Conservation (phyloP, 2,888 invertebrate genomes). For the Pomacea canaliculata region DNA sequence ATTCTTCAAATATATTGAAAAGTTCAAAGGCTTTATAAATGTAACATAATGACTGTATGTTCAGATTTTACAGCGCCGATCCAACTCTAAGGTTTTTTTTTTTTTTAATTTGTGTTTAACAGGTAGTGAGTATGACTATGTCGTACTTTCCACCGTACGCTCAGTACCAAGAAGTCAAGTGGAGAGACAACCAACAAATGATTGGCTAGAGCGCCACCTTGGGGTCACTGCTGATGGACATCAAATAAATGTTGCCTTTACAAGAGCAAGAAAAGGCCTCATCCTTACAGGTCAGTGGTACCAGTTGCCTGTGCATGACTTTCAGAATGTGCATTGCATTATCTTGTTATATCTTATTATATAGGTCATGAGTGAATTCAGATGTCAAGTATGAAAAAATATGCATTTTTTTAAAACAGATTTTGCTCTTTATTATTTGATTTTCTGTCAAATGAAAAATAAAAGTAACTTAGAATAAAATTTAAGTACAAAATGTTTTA, state of each 20-base stretch:
- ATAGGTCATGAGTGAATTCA: too few relatives aligned
- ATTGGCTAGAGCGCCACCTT: constrained; percentile 56
- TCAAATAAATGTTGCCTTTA: constrained; percentile 62
- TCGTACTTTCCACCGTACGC: constrained; percentile 62
- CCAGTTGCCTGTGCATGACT: background rate
- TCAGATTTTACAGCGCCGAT: background rate
- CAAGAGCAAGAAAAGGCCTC: constrained; percentile 61
- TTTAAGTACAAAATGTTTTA: too few relatives aligned
- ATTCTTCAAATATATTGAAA: background rate
- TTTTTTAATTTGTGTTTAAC: constrained; percentile 13
- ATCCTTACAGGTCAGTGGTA: constrained; percentile 60
- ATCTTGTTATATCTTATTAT: background rate
- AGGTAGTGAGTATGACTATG: constrained; percentile 65
- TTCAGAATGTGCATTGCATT: background rate
- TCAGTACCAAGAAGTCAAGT: constrained; percentile 50
- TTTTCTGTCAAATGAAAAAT: too few relatives aligned
- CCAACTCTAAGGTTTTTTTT: background rate
- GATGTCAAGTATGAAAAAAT: too few relatives aligned
- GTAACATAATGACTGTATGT: background rate
- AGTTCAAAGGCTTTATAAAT: background rate
- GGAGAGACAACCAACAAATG: constrained; percentile 49
- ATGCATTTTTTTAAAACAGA: too few relatives aligned
- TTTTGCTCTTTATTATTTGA: too few relatives aligned
- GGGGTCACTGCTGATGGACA: constrained; percentile 55
- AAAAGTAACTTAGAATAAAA: too few relatives aligned